A percentile compares a stretch with the other conserved stretches of the same genome.
phyloP scores from a whole-genome alignment of 2,113 vertebrate species.

The Tupaia chinensis region DNA sequence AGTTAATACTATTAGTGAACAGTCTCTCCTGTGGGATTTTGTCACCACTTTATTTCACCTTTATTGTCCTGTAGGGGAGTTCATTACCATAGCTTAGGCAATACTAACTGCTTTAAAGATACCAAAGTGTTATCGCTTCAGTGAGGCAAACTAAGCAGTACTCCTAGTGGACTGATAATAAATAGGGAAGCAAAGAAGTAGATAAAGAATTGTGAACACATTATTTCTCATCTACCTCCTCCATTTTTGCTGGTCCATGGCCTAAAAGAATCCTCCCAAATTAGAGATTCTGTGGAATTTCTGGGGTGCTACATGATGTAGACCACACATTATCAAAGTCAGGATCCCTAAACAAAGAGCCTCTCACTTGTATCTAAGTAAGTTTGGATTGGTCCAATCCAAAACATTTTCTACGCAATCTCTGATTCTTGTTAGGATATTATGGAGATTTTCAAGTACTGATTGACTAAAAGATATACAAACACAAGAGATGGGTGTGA shows the following conservation, averaged over 20 bases:
- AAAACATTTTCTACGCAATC: constrained; percentile 30
- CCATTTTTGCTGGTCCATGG: background rate
- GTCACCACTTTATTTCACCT: constrained; percentile 74
- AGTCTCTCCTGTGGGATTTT: constrained; percentile 70
- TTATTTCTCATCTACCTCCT: constrained; percentile 22
- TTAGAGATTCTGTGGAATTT: background rate
- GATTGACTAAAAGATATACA: too few species aligned
- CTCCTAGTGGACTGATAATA: background rate
- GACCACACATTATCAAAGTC: background rate
- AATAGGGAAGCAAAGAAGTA: background rate
- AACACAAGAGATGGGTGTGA: too few species aligned
- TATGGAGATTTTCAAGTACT: constrained; percentile 36
- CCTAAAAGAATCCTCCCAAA: constrained; percentile 6
- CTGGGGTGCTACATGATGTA: background rate
- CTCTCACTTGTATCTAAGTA: constrained; percentile 1
- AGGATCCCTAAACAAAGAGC: background rate
- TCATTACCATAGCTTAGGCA: constrained; percentile 49
- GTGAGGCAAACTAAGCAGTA: constrained; percentile 50
- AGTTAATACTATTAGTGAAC: constrained; percentile 77
- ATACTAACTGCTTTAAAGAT: constrained; percentile 54
- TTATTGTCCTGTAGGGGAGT: constrained; percentile 66
- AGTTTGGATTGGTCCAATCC: background rate
- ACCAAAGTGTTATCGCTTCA: constrained; percentile 16
- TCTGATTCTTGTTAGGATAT: constrained; percentile 18
- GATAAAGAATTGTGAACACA: background rate